Evolutionary conservation across 2,113 vertebrate species (phyloP).

Genomic region (Australoheros scitulus): DNA sequence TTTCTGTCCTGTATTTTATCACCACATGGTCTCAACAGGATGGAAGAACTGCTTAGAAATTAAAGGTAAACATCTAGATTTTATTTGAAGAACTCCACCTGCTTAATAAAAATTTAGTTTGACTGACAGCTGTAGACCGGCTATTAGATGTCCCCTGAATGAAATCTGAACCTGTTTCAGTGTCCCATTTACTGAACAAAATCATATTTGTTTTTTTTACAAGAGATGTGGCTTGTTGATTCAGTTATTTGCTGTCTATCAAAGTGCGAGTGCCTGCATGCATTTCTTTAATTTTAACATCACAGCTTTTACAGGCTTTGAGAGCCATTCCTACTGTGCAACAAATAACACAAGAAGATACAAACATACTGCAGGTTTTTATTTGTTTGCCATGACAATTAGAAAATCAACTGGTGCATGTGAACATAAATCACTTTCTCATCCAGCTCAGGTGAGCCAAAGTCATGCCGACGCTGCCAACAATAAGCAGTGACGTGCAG

Average conservation of each 20-base stretch:
- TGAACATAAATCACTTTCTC: conserved; percentile 70
- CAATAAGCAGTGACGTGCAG: conserved; percentile 8
- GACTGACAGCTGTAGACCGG: not conserved
- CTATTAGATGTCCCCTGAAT: not conserved
- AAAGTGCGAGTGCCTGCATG: not conserved
- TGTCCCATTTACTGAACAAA: not conserved
- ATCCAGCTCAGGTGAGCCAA: conserved; percentile 24
- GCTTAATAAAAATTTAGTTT: not conserved
- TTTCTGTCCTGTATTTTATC: not conserved
- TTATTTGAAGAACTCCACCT: fast-evolving
- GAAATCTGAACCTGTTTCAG: not conserved
- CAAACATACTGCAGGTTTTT: conserved; percentile 84
- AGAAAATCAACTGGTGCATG: conserved; percentile 84
- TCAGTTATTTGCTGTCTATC: not conserved
- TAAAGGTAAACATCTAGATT: not conserved
- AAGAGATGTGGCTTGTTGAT: fast-evolving
- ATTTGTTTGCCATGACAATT: conserved; percentile 85
- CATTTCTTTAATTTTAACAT: conserved; percentile 1
- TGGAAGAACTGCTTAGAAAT: not conserved
- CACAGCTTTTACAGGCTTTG: not conserved
- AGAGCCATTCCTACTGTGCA: not conserved
- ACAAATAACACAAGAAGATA: conserved; percentile 58
- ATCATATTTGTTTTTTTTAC: not conserved
- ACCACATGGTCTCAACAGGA: fast-evolving
- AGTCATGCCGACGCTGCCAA: not conserved